Evolutionary conservation across 2,888 invertebrate species (phyloP).

Genomic region (Scaptomyza parva): DNA sequence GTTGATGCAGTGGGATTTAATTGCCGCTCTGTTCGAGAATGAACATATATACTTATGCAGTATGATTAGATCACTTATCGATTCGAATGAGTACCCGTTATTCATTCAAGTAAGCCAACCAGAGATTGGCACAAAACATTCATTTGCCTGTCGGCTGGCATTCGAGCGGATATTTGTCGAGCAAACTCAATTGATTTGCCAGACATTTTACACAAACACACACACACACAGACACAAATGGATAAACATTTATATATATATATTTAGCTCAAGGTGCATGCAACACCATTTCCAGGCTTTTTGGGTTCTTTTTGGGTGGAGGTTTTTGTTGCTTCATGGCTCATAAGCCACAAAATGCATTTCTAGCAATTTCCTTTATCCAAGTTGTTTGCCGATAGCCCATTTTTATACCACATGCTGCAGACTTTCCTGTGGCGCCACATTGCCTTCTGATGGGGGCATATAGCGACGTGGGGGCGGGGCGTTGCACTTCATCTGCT

Average conservation of each 20-base stretch:
- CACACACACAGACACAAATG: background rate
- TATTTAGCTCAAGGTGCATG: constrained; percentile 43
- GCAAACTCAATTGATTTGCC: constrained; percentile 75
- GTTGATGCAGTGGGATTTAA: constrained; percentile 56
- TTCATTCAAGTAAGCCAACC: constrained; percentile 28
- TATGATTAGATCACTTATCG: constrained; percentile 2
- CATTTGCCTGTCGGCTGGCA: constrained; percentile 64
- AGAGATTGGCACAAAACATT: constrained; percentile 38
- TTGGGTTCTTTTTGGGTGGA: constrained; percentile 5
- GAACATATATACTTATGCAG: background rate
- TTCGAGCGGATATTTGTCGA: constrained; percentile 72
- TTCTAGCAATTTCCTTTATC: constrained; percentile 72
- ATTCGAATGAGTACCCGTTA: constrained; percentile 4
- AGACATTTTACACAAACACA: constrained; percentile 37
- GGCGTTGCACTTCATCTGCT: constrained; percentile 57
- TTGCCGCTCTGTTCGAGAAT: constrained; percentile 28
- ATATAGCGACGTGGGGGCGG: background rate
- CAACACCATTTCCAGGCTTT: constrained; percentile 5
- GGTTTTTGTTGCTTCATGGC: constrained; percentile 56
- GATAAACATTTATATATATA: background rate
- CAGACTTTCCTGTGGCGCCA: constrained; percentile 44
- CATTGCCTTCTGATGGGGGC: background rate
- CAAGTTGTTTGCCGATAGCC: constrained; percentile 61
- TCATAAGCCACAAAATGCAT: constrained; percentile 74
- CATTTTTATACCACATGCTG: constrained; percentile 64